A percentile compares a stretch with the other conserved stretches of the same genome.
phyloP scores from a whole-genome alignment of 2,888 invertebrate genomes.

The Rotaria socialis region DNA sequence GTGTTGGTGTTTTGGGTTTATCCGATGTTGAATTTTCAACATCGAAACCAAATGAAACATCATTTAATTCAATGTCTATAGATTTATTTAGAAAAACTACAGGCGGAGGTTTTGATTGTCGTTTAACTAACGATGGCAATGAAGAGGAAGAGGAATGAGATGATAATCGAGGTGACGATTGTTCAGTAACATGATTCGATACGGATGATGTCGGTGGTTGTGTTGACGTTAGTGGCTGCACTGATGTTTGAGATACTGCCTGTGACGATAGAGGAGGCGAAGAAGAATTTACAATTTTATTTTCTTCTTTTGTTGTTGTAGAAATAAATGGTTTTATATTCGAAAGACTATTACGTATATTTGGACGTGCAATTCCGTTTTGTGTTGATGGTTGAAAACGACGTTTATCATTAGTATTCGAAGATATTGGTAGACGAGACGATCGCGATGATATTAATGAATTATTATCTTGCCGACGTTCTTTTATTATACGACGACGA shows the following conservation, averaged over 20 bases:
- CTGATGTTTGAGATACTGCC: background rate
- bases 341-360: background rate
- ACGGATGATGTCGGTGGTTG: background rate
- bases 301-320: background rate
- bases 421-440: background rate
- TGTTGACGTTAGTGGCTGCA: background rate
- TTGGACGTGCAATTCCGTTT: background rate
- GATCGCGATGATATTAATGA: background rate
- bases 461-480: constrained; percentile 28
- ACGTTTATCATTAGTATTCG: background rate
- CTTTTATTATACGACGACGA: constrained; percentile 11
- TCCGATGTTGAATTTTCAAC: background rate
- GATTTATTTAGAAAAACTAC: constrained; percentile 32
- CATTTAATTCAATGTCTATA: background rate
- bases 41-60: constrained; percentile 25
- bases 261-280: background rate
- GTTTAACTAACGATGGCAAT: background rate
- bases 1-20: background rate
- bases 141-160: constrained; percentile 23
- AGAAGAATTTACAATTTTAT: background rate
- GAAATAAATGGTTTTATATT: background rate
- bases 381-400: background rate
- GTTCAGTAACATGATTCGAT: background rate
- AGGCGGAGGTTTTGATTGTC: background rate
- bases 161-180: background rate